phyloP scores from a whole-genome alignment of 2,797 vertebrate genomes.

The Rhinogobio ventralis region DNA sequence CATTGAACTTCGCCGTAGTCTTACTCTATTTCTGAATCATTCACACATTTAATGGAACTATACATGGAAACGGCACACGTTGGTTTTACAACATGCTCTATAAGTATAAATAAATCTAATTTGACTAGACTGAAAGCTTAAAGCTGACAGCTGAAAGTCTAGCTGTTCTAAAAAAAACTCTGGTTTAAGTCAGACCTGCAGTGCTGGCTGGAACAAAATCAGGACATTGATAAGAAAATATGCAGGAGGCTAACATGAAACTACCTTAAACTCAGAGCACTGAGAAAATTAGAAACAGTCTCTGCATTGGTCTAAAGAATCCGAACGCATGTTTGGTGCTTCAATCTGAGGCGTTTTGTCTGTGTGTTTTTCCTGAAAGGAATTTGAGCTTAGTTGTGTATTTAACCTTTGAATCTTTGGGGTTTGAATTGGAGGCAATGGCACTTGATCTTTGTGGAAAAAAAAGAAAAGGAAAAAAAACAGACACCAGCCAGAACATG shows the following conservation, averaged over 20 bases:
- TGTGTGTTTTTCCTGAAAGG: slow-evolving; percentile 13
- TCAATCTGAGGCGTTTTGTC: not conserved
- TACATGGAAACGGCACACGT: not conserved
- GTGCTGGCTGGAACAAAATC: not conserved
- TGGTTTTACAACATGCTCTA: not conserved
- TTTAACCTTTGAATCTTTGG: slow-evolving; percentile 40
- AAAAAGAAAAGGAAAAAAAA: slow-evolving; percentile 32
- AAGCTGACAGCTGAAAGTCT: not conserved
- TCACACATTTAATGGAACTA: not conserved
- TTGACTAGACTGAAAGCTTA: not conserved
- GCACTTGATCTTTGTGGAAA: not conserved
- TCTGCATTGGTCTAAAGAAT: slow-evolving; percentile 13
- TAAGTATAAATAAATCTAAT: not conserved
- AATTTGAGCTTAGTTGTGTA: slow-evolving; percentile 38
- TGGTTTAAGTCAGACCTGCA: not conserved
- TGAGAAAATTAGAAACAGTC: not conserved
- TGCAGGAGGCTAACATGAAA: not conserved
- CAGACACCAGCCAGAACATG: not conserved
- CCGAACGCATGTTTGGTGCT: not conserved
- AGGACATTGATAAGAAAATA: not conserved
- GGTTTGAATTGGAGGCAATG: slow-evolving; percentile 14
- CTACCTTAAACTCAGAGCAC: not conserved
- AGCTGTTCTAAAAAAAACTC: not conserved
- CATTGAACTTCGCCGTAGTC: not conserved
- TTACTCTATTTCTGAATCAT: not conserved